Base-by-base conservation (phyloP, 2,888 invertebrate genomes). In the Cosmia pyralina region DNA sequence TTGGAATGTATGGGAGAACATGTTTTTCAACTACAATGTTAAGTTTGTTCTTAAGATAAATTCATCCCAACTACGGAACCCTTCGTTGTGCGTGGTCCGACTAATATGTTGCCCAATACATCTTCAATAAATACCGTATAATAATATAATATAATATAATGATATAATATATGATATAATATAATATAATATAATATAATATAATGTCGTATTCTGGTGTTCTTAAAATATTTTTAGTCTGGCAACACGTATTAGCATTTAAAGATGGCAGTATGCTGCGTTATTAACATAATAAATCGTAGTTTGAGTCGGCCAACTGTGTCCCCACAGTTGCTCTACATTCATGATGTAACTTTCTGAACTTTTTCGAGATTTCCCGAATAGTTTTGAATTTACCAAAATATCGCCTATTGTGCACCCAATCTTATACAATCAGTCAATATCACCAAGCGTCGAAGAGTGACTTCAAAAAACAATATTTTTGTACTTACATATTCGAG, bases 401-500 rank as follows among this genome's bases (percentile, higher is more conserved):
- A 63, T 22, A 28, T 64, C 13, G 34, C 59, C 46, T 75, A 75
- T 41, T 64, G 8, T 60, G 64, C 69, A 38, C 57, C 63, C 8
- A 59, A n/a, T 59, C 63, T 55, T 28, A 57, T 52, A 50, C n/a
- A 28, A 64, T 81, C 80, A 73, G 80, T 81, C 83, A 22, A 67
- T 79, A 67, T 50, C 52, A 73, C 58, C 53, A 48, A 52, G 38
- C 8, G 68, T 68, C 67, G 4, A 46, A 55, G 44, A 59, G 68
- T 52, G 65, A 59, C 63, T 7, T 52, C 72, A 62, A 62, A 44
- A 63, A 79, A 63, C 62, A 53, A 48, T 46, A 60, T 17, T 53
- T 38, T 79, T 72, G 78, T 80, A 81, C 80, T 71, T 81, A 83
- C n/a, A 64, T 69, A 80, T 78, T 80, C 72, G 79, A 82, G 83